Evolutionary conservation across 2,113 vertebrate species (phyloP).

Genomic region (Melanotaenia duboulayi): DNA sequence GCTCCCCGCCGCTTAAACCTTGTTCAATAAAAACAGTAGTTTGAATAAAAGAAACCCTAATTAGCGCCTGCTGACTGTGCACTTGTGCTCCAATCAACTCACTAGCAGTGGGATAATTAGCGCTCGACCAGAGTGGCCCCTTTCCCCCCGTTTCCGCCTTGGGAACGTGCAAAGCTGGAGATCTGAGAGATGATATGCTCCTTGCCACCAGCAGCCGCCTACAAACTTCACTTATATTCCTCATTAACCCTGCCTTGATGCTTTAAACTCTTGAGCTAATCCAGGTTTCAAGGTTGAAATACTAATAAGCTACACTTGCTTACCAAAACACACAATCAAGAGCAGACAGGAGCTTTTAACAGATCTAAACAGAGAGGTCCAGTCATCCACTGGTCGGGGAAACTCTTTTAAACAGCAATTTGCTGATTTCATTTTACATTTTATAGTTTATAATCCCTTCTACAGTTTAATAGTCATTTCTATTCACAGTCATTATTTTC

Average conservation of each 20-base stretch:
- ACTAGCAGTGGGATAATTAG: constrained; percentile 77
- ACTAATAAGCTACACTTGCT: constrained; percentile 65
- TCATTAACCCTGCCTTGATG: constrained; percentile 77
- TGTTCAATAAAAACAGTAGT: constrained; percentile 77
- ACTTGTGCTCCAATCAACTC: constrained; percentile 72
- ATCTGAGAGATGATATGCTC: constrained; percentile 70
- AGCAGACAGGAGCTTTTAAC: constrained; percentile 38
- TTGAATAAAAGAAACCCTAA: constrained; percentile 77
- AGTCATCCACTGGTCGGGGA: constrained; percentile 26
- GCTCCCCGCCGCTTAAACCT: constrained; percentile 69
- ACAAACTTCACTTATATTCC: constrained; percentile 66
- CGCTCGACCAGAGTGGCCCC: constrained; percentile 61
- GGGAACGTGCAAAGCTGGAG: constrained; percentile 69
- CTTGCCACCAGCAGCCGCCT: constrained; percentile 61
- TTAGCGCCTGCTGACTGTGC: constrained; percentile 80
- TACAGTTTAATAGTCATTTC: not conserved
- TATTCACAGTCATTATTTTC: too few relatives aligned
- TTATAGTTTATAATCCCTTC: constrained; percentile 7
- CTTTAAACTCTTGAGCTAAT: constrained; percentile 66
- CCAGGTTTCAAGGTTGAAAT: constrained; percentile 72
- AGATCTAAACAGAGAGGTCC: constrained; percentile 48
- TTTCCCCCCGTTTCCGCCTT: constrained; percentile 50
- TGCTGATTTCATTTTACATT: constrained; percentile 37
- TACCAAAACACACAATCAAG: constrained; percentile 42
- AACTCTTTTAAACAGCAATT: constrained; percentile 34